A percentile compares a stretch with the other conserved stretches of the same genome.
Evolutionary conservation across 2,113 vertebrate species (phyloP).

Genomic region (Nipponia nippon): DNA sequence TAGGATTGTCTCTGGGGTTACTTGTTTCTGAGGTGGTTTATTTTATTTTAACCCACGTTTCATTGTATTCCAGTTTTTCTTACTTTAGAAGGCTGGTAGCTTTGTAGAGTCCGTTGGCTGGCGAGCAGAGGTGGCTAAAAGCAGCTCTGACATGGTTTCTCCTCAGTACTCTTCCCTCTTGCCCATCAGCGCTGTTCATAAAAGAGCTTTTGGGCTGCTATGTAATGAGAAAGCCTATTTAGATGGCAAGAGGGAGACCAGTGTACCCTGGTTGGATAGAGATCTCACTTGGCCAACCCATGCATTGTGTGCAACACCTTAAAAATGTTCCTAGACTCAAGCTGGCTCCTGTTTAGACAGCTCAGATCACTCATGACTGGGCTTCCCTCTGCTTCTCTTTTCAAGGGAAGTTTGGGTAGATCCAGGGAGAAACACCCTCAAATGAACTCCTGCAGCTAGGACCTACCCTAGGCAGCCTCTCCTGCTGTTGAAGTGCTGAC

Average conservation of each 20-base stretch:
- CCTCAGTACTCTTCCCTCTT: not conserved
- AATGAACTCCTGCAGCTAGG: not conserved
- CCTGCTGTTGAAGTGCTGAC: not conserved
- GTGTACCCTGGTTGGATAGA: not conserved
- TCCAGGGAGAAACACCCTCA: not conserved
- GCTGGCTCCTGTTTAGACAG: not conserved
- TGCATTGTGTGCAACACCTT: fast-evolving
- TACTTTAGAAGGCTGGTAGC: not conserved
- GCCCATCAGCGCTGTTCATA: not conserved
- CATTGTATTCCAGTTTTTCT: not conserved
- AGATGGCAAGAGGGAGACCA: not conserved
- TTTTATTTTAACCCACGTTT: not conserved
- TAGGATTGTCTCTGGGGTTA: not conserved
- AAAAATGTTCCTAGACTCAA: not conserved
- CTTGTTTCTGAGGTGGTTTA: not conserved
- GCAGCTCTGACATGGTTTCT: not conserved
- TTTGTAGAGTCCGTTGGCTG: not conserved
- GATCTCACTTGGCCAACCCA: not conserved
- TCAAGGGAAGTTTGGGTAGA: not conserved
- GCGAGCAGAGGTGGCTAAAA: not conserved
- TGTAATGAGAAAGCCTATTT: not conserved
- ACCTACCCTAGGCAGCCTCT: not conserved
- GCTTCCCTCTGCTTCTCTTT: not conserved
- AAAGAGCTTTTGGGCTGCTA: not conserved
- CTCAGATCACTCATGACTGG: not conserved